Conservation (phyloP, 2,888 invertebrate genomes). For the Spodoptera littoralis region DNA sequence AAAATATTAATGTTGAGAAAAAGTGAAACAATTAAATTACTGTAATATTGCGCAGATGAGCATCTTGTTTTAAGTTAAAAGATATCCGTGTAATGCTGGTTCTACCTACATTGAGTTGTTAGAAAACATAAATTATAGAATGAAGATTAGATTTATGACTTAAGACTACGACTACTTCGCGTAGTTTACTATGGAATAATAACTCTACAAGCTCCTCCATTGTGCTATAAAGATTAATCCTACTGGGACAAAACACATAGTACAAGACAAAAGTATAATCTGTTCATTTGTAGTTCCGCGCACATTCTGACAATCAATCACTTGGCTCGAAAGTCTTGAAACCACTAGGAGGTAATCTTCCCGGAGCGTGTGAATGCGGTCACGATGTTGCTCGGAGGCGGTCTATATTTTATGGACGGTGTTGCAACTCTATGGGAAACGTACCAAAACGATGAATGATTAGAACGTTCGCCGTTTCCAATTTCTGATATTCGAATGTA, state of each 20-base stretch:
- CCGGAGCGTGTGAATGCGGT: conserved; percentile 85
- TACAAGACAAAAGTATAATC: conserved; percentile 77
- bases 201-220: too few species aligned
- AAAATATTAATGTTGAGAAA: conserved; percentile 36
- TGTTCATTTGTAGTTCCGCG: conserved; percentile 71
- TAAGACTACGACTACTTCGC: too few species aligned
- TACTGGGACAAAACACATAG: conserved; percentile 53
- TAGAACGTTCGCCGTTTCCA: conserved; percentile 53
- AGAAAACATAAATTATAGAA: too few species aligned
- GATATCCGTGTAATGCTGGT: conserved; percentile 10
- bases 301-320: conserved; percentile 83
- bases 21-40: conserved; percentile 35
- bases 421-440: conserved; percentile 79
- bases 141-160: too few species aligned
- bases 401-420: conserved; percentile 79
- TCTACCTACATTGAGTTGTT: too few species aligned
- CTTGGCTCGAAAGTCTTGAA: conserved; percentile 74
- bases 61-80: conserved; percentile 20
- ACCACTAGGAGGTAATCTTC: conserved; percentile 79
- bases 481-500: conserved; percentile 48
- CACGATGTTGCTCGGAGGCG: conserved; percentile 68
- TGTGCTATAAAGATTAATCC: too few species aligned
- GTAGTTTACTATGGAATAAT: not conserved
- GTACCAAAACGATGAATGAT: conserved; percentile 60
- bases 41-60: conserved; percentile 5